Percentiles rank a stretch among this genome's conserved stretches.
Evolutionary conservation across 2,113 vertebrate genomes (phyloP).

Genomic region (Hippopotamus amphibius): DNA sequence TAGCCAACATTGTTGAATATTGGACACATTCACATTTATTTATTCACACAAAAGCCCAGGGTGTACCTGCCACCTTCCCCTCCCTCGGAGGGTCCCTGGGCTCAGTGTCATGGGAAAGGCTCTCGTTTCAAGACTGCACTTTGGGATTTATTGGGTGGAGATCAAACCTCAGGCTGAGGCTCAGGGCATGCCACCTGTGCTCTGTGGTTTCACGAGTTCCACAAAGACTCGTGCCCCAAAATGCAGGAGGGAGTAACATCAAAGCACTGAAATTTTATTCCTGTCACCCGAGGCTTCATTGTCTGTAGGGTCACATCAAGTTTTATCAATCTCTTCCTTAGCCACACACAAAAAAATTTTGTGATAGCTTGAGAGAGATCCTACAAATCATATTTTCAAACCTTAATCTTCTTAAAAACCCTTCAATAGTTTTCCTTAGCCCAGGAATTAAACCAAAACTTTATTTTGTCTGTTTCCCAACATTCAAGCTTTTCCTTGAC

Average conservation of each 20-base stretch:
- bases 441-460: not conserved
- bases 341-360: not conserved
- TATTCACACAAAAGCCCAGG: not conserved
- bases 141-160: not conserved
- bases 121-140: not conserved
- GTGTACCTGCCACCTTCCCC: not conserved
- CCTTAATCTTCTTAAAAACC: not conserved
- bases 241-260: not conserved
- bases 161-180: not conserved
- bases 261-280: not conserved
- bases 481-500: not conserved
- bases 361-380: not conserved
- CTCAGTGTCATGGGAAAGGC: not conserved
- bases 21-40: not conserved
- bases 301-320: not conserved
- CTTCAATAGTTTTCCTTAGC: not conserved
- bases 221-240: not conserved
- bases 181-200: not conserved
- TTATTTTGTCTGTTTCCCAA: not conserved
- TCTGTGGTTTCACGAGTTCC: not conserved
- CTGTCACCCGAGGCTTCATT: not conserved
- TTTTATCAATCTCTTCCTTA: not conserved
- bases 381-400: not conserved
- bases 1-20: not conserved
- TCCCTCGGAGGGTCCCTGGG: not conserved